Evolutionary conservation across 2,888 invertebrate genomes (phyloP), one percentile per base, ranked within the genome.

Genomic region (Deilephila porcellus): DNA sequence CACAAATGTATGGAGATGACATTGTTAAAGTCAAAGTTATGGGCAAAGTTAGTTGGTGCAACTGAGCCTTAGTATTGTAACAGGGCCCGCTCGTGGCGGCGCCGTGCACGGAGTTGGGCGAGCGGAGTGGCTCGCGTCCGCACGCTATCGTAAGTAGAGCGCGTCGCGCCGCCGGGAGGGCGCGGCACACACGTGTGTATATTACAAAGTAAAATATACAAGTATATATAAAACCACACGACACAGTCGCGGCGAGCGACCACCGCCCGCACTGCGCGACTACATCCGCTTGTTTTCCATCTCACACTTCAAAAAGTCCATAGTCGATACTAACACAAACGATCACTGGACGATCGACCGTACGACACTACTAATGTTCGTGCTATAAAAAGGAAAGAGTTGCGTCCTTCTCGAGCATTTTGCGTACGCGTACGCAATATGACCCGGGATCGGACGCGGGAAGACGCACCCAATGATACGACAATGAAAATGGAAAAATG

Each of bases 141-240:
- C 56, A 56, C 56, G n/a, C n/a, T n/a, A 56, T 56, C 56, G 56
- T n/a, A 56, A 56, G n/a, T 32, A 32, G 64, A 34, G 34, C 17
- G 63, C 53, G 53, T 7, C 32, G 53, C 53, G 7, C n/a, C 20
- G 53, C 34, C 64, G 29, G 56, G 7, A 53, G 70, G 45, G n/a
- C 20, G 64, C 32, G n/a, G 19, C 45, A n/a, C 19, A 45, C 62
- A 71, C 60, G 62, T 34, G 53, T 73, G 73, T 76, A 76, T 72
- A 75, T 76, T 76, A 75, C 73, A 78, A 79, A 81, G 78, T 78
- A 74, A 81, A 84, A 83, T 83, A 83, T 84, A 84, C 82, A 83
- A 82, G 76, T 74, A 74, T 74, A 70, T 60, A 60, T 37, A 80
- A 80, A 78, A 80, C 75, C 79, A 83, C 80, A 81, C 45, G 52